Base-by-base conservation (phyloP, 2,797 vertebrate genomes). In the Spinibarbus caldwelli region DNA sequence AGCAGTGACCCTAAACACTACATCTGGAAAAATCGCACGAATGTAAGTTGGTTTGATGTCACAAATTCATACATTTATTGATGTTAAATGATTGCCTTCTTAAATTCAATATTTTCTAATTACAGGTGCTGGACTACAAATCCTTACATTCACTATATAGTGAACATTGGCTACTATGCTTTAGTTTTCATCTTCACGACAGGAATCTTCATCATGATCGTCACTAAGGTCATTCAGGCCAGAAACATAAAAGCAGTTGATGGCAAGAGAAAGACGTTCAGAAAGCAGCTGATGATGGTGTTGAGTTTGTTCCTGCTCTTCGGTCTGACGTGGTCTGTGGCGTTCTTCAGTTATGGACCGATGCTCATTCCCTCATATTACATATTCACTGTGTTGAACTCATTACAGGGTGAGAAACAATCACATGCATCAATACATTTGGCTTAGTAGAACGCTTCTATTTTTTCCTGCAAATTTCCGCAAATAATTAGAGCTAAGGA, bases 71-170 rank as follows among this genome's bases (percentile, higher is more conserved):
- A 5, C 17, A 21, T 75, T 49, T 49, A 21, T 45, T 10, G 7
- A 41, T 11, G 6, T 62, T 7, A 4, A 59, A 0, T n/a, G 4
- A 29, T 4, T 57, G 2, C 26, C 23, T 34, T 78, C 59, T 64
- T 7, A 21, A 31, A 45, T 12, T 45, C 17, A 7, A 4, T 9
- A 29, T 83, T n/a, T 43, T 31, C 6, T 0, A 72, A 6, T 81
- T 84, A 26, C 81, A 94, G 93, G 91, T 94, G 93, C 86, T 95
- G 93, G 93, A 93, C 91, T 59, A 41, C 79, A 15, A 85, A 92
- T 29, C 4, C 2, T 54, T 45, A 8, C 0, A 6, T 93, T 76
- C 91, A 89, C 67, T 90, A 90, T 31, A 83, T 86, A 8, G 87
- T 93, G 34, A 94, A 93, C 29, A 31, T 93, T 0, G 83, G 89